phyloP scores from a whole-genome alignment of 2,797 vertebrate genomes.

The Hoplostethus mediterraneus region DNA sequence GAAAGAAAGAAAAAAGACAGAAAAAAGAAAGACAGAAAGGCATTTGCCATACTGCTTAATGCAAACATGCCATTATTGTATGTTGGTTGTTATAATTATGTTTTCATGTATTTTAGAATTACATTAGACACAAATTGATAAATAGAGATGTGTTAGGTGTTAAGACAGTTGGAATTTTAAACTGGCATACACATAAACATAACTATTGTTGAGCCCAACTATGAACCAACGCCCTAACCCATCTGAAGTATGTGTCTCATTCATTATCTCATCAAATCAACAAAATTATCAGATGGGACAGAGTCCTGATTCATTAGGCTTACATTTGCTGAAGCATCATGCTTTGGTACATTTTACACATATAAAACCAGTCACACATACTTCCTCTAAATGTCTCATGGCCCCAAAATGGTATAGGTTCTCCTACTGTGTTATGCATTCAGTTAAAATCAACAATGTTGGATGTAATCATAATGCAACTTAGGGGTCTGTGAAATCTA shows the following conservation, averaged over 20 bases:
- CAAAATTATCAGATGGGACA: slow-evolving; percentile 58
- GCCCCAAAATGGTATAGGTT: slow-evolving; percentile 62
- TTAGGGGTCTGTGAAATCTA: slow-evolving; percentile 6
- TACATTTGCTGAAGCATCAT: slow-evolving; percentile 69
- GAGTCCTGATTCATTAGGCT: slow-evolving; percentile 53
- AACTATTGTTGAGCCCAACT: slow-evolving; percentile 66
- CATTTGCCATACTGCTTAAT: slow-evolving; percentile 62
- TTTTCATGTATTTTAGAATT: slow-evolving; percentile 71
- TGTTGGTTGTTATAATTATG: slow-evolving; percentile 70
- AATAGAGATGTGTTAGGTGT: slow-evolving; percentile 15
- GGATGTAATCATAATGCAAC: neutral
- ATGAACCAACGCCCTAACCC: slow-evolving; percentile 60
- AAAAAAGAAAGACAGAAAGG: slow-evolving; percentile 47
- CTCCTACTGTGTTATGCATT: slow-evolving; percentile 19
- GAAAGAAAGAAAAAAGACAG: neutral
- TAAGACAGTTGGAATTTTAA: slow-evolving; percentile 3
- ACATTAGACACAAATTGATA: slow-evolving; percentile 22
- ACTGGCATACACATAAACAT: slow-evolving; percentile 76
- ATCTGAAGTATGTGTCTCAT: slow-evolving; percentile 45
- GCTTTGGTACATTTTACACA: slow-evolving; percentile 71
- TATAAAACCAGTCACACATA: slow-evolving; percentile 67
- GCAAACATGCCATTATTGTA: slow-evolving; percentile 72
- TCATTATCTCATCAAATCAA: neutral
- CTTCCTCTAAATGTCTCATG: slow-evolving; percentile 63
- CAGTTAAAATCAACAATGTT: slow-evolving; percentile 6